Conservation (phyloP, 2,113 vertebrate genomes). For the Madoqua kirkii region DNA sequence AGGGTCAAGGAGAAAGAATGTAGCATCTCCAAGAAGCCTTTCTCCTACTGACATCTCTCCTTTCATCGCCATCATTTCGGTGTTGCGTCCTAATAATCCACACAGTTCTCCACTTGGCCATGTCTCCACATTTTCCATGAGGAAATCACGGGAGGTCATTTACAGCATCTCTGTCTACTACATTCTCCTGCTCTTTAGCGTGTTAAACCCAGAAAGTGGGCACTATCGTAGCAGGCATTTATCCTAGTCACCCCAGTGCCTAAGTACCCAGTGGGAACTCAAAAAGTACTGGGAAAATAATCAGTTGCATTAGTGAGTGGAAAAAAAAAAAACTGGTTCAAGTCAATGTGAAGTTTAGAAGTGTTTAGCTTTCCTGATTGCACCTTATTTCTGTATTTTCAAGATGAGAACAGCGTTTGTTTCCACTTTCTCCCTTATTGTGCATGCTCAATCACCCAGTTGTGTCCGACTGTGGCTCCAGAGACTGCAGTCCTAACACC, state of each 20-base stretch:
- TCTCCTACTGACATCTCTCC: not conserved
- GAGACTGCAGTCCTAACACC: not conserved
- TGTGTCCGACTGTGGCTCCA: not conserved
- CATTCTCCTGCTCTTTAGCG: not conserved
- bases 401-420: not conserved
- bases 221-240: not conserved
- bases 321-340: not conserved
- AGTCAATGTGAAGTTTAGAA: not conserved
- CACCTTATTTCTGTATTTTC: not conserved
- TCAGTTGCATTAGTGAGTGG: not conserved
- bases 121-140: not conserved
- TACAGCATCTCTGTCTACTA: not conserved
- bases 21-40: not conserved
- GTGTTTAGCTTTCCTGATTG: not conserved
- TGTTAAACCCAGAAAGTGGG: not conserved
- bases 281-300: not conserved
- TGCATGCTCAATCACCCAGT: not conserved
- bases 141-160: not conserved
- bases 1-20: not conserved
- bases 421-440: not conserved
- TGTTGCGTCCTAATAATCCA: not conserved
- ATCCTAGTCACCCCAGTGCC: not conserved
- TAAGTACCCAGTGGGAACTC: not conserved
- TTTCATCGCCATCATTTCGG: not conserved
- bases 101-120: accelerated